Evolutionary conservation across 1,140 invertebrate species (phyloP), one percentile per base, ranked within the genome.

Genomic region (Teleopsis dalmanni): DNA sequence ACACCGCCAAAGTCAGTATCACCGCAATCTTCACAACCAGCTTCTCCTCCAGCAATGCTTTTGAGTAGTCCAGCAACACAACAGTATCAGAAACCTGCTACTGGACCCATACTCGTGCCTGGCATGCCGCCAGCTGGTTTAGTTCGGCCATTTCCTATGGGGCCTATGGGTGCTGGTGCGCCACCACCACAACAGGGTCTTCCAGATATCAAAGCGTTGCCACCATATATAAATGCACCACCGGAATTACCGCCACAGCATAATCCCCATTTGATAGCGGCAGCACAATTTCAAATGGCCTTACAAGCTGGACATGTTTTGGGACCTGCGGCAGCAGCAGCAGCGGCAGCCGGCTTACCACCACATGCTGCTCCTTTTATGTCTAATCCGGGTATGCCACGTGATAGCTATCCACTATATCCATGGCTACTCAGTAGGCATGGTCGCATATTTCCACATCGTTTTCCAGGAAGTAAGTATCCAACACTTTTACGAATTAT

Each of bases 381-480:
- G 40, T 75, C 76, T 60, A 76, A 74, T 47, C 62, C 37, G 82
- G 71, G 74, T 36, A 78, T 79, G 42, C 83, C 84, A 0, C 75
- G 87, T 36, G 85, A 90, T 59, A 86, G 86, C 60, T 91, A 91
- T 68, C 88, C 89, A 16, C 74, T 93, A 6, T 93, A 93, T 69
- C 90, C 91, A 0, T 95, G 92, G 92, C 75, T 95, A 8, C 73
- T 94, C 3, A 89, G 88, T 36, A 78, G 91, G 62, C 89, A 93
- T 62, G 87, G 88, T 31, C 79, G 89, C 65, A 88, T 93, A 72
- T 91, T 93, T 67, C 87, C 88, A 2, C 88, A 91, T 60, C 75
- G 90, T 63, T 91, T 92, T 76, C 87, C 88, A 22, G 87, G 87
- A 77, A 89, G 90, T 93, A 73, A 81, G 82, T 79, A 58, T 9